Percentiles rank a stretch among this genome's conserved stretches.
Evolutionary conservation across 1,140 invertebrate genomes (phyloP).

Genomic region (Drosophila sucinea): DNA sequence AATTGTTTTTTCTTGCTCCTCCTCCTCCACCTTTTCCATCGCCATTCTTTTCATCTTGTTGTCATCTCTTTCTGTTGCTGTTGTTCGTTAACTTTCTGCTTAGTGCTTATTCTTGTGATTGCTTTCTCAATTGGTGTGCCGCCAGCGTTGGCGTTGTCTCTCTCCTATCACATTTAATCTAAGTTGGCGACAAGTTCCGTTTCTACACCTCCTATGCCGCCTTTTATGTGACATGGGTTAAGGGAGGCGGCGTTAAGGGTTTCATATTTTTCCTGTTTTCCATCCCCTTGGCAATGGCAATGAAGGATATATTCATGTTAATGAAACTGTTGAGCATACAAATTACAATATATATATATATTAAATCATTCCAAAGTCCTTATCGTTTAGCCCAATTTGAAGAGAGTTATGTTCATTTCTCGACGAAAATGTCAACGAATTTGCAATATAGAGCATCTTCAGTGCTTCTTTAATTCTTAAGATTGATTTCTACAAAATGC

Average conservation of each 20-base stretch:
- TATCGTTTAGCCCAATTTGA: not conserved
- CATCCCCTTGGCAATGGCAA: too few species aligned
- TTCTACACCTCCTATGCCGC: not conserved
- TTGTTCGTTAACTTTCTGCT: not conserved
- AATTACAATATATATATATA: too few species aligned
- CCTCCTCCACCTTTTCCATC: constrained; percentile 16
- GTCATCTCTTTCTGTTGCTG: constrained; percentile 13
- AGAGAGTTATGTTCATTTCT: too few species aligned
- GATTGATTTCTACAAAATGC: too few species aligned
- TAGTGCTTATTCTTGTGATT: constrained; percentile 39
- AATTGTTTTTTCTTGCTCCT: constrained; percentile 55
- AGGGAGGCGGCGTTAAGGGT: too few species aligned
- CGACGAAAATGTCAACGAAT: too few species aligned
- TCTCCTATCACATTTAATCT: constrained; percentile 67
- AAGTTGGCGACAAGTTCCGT: constrained; percentile 64
- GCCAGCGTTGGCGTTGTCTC: constrained; percentile 56
- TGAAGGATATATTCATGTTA: too few species aligned
- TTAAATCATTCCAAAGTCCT: too few species aligned
- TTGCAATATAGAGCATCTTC: not conserved
- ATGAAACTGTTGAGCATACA: too few species aligned
- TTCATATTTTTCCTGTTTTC: too few species aligned
- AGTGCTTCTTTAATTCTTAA: not conserved
- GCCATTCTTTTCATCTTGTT: constrained; percentile 7
- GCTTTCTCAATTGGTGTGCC: constrained; percentile 67
- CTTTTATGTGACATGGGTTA: not conserved